A percentile compares a stretch with the other conserved stretches of the same genome.
Conservation (phyloP, 2,797 vertebrate species). For the Ateles fusciceps region DNA sequence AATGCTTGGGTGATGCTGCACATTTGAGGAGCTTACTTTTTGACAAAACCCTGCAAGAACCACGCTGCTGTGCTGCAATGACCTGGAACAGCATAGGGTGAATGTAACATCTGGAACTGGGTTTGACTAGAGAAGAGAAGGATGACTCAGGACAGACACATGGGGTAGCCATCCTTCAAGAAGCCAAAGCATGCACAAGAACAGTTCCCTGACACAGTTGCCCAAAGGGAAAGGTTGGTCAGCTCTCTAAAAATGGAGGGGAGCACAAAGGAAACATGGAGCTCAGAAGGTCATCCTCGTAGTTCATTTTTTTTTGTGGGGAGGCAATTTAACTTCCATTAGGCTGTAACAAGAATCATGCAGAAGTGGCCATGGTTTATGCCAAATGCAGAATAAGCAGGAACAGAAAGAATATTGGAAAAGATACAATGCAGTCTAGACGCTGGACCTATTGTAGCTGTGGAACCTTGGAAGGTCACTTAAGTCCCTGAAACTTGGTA, state of each 20-base stretch:
- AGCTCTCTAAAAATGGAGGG: not conserved
- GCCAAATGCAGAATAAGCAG: not conserved
- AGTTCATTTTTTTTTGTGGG: constrained; percentile 15
- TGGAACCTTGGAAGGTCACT: not conserved
- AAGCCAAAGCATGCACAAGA: not conserved
- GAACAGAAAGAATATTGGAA: not conserved
- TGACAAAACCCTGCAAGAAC: not conserved
- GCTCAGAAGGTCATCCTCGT: not conserved
- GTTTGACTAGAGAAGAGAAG: not conserved
- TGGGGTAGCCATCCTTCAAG: not conserved
- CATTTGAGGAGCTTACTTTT: not conserved
- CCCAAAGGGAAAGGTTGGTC: not conserved
- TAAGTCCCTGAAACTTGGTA: not conserved
- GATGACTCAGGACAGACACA: not conserved
- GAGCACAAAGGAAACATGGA: not conserved
- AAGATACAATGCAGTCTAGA: not conserved
- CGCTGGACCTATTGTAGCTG: not conserved
- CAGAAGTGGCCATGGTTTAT: not conserved
- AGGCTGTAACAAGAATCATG: not conserved
- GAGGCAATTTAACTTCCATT: not conserved
- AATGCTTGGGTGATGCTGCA: not conserved
- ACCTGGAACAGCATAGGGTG: not conserved
- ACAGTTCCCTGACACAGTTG: not conserved
- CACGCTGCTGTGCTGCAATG: not conserved
- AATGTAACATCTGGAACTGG: not conserved